Conservation (phyloP, 2,113 vertebrate species). For the Eleginops maclovinus region DNA sequence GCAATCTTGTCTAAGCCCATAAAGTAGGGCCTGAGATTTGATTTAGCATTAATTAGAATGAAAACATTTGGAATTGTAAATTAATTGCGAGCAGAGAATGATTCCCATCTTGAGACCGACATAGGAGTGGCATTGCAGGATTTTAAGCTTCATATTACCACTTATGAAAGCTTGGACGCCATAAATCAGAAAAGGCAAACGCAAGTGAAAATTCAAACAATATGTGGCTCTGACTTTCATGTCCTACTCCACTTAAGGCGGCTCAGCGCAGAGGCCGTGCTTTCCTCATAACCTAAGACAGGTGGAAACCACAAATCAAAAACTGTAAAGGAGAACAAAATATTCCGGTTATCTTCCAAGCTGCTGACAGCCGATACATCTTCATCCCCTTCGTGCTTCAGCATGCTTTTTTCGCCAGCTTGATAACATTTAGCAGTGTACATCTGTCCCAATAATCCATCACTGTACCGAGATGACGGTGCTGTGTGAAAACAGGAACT, state of each 20-base stretch:
- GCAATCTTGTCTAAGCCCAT: constrained; percentile 70
- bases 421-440: constrained; percentile 58
- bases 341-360: constrained; percentile 66
- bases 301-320: constrained; percentile 74
- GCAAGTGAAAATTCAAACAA: constrained; percentile 67
- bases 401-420: constrained; percentile 38
- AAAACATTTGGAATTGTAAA: constrained; percentile 59
- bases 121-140: constrained; percentile 55
- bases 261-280: constrained; percentile 8
- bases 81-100: constrained; percentile 52
- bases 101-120: constrained; percentile 48
- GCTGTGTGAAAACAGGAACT: constrained; percentile 58
- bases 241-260: constrained; percentile 19
- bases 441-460: constrained; percentile 65
- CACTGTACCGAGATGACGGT: constrained; percentile 43
- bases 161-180: constrained; percentile 9
- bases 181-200: constrained; percentile 48
- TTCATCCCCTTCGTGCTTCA: constrained; percentile 58
- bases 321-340: constrained; percentile 60
- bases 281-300: constrained; percentile 60
- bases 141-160: constrained; percentile 44
- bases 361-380: constrained; percentile 65
- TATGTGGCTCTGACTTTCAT: constrained; percentile 51
- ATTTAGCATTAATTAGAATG: constrained; percentile 71
- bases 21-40: constrained; percentile 66